These are phyloP conservation scores for Lacanobia oleracea DNA, from an alignment of 2,888 invertebrate genomes.

Conservation along the genomic window DNA sequence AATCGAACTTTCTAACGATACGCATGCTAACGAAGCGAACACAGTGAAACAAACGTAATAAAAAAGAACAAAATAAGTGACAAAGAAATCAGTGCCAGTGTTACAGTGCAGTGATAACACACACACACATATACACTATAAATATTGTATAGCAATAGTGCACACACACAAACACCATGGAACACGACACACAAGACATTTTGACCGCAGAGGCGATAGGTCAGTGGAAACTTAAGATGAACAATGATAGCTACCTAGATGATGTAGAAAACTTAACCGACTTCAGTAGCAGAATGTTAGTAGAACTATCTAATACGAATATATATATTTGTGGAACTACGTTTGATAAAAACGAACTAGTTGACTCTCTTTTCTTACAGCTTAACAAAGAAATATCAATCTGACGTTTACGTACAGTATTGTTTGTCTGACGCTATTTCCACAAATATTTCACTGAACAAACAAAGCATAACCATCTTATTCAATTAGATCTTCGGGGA, in stretches of 20 bases:
- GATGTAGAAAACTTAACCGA: constrained; percentile 27
- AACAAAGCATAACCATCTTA: neutral
- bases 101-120: constrained; percentile 63
- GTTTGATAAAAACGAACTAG: neutral
- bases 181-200: constrained; percentile 80
- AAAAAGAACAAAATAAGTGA: constrained; percentile 38
- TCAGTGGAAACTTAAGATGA: constrained; percentile 76
- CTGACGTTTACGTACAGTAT: neutral
- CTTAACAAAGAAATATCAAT: neutral
- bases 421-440: constrained; percentile 26
- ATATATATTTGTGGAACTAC: constrained; percentile 52
- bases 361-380: neutral
- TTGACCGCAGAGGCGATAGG: constrained; percentile 87
- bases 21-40: constrained; percentile 51
- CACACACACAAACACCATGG: constrained; percentile 77
- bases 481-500: neutral
- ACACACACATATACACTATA: constrained; percentile 44
- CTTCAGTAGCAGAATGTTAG: constrained; percentile 19
- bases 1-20: constrained; percentile 63
- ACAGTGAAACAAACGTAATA: constrained; percentile 42
- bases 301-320: constrained; percentile 6
- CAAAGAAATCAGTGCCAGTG: constrained; percentile 59
- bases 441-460: constrained; percentile 38
- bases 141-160: constrained; percentile 58
- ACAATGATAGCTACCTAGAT: constrained; percentile 62